phyloP scores from a whole-genome alignment of 2,888 invertebrate genomes.

The Xestia xanthographa region DNA sequence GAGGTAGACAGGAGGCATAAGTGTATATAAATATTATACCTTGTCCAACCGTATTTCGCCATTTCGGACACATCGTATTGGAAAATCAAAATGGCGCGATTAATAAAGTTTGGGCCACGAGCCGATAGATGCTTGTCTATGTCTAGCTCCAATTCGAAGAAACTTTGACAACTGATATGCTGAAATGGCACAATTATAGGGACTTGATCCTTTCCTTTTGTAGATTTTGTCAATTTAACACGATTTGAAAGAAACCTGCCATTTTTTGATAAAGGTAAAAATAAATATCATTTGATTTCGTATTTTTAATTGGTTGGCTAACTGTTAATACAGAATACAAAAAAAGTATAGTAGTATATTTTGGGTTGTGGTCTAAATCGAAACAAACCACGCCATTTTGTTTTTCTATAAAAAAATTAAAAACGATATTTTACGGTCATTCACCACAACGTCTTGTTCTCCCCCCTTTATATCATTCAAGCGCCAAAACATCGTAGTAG shows the following conservation, averaged over 20 bases:
- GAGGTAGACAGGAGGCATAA: neutral
- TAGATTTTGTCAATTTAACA: neutral
- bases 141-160: neutral
- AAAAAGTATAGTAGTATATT: neutral
- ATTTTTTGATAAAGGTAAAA: neutral
- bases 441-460: too few species aligned
- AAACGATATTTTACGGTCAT: too few species aligned
- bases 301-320: neutral
- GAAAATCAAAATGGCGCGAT: neutral
- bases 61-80: neutral
- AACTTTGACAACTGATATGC: neutral
- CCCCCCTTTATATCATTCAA: neutral
- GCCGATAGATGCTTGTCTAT: neutral
- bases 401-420: neutral
- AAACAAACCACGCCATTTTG: neutral
- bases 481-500: neutral
- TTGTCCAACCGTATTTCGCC: neutral
- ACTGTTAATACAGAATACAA: neutral
- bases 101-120: neutral
- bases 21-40: too few species aligned
- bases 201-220: slow-evolving; percentile 9
- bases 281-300: neutral
- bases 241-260: neutral
- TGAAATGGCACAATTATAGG: neutral
- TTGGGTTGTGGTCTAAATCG: neutral